These are phyloP conservation scores for Antitype chi DNA, from an alignment of 2,888 invertebrate species.

Conservation along the genomic window DNA sequence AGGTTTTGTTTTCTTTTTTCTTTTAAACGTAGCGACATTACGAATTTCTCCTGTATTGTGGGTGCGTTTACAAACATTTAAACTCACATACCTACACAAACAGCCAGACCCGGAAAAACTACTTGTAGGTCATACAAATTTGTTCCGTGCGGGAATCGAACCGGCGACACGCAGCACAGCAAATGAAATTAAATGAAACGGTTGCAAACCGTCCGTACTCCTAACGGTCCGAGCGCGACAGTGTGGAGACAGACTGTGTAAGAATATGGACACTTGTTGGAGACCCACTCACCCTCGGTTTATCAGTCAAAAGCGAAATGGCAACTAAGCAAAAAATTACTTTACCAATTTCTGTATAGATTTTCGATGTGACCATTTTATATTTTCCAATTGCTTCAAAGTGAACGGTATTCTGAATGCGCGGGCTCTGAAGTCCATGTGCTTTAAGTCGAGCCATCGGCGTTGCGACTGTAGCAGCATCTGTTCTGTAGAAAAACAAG, in stretches of 20 bases:
- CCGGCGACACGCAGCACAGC: too few species aligned
- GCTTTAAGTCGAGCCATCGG: conserved; percentile 90
- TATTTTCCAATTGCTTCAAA: conserved; percentile 76
- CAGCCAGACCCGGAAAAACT: too few species aligned
- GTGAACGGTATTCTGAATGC: conserved; percentile 83
- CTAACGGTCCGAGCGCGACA: too few species aligned
- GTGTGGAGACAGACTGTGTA: not conserved
- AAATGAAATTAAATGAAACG: too few species aligned
- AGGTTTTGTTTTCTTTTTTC: too few species aligned
- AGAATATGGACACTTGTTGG: not conserved
- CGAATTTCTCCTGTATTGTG: too few species aligned
- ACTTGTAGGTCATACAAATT: too few species aligned
- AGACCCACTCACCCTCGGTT: not conserved
- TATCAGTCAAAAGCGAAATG: not conserved
- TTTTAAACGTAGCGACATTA: too few species aligned
- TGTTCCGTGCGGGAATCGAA: too few species aligned
- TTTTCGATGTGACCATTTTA: conserved; percentile 82
- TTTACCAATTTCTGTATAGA: conserved; percentile 81
- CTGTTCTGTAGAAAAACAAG: conserved; percentile 91
- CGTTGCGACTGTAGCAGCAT: conserved; percentile 96
- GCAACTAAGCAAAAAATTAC: not conserved
- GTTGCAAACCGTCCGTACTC: not conserved
- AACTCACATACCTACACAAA: too few species aligned
- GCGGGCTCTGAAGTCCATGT: conserved; percentile 81
- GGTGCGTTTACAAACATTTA: too few species aligned